Conservation (phyloP, 2,888 invertebrate species). For the Trisateles emortualis region DNA sequence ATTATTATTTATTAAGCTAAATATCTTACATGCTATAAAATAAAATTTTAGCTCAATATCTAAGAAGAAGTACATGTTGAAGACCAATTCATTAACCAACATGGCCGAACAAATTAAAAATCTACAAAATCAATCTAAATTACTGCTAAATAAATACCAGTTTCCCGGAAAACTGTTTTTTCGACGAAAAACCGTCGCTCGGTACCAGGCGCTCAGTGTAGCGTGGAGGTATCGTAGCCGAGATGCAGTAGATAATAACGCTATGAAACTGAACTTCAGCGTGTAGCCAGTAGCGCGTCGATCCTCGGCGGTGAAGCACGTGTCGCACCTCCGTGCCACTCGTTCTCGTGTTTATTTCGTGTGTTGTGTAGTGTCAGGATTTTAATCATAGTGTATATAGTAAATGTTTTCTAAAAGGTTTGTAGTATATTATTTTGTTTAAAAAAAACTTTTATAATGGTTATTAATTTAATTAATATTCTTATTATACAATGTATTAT, state of each 20-base stretch:
- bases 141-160: constrained; percentile 5
- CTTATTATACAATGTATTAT: neutral
- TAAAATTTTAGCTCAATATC: too few species aligned
- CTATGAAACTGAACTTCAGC: constrained; percentile 58
- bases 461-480: neutral
- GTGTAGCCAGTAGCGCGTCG: constrained; percentile 79
- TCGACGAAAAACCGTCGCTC: constrained; percentile 45
- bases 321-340: constrained; percentile 37
- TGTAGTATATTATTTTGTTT: constrained; percentile 23
- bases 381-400: constrained; percentile 34
- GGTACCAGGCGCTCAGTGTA: constrained; percentile 69
- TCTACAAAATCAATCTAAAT: constrained; percentile 11
- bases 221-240: constrained; percentile 58
- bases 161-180: constrained; percentile 54
- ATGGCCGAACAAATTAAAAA: neutral
- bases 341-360: constrained; percentile 49
- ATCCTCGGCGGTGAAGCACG: constrained; percentile 68
- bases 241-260: constrained; percentile 69
- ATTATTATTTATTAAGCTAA: too few species aligned
- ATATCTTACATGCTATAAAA: too few species aligned
- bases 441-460: neutral
- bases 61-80: neutral
- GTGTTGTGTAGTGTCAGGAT: constrained; percentile 48
- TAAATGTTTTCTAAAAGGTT: constrained; percentile 53
- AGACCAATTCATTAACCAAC: neutral